Percentiles rank a stretch among this genome's conserved stretches.
These are phyloP conservation scores for Lagocephalus sceleratus DNA, from an alignment of 2,797 vertebrate genomes.

Conservation along the genomic window DNA sequence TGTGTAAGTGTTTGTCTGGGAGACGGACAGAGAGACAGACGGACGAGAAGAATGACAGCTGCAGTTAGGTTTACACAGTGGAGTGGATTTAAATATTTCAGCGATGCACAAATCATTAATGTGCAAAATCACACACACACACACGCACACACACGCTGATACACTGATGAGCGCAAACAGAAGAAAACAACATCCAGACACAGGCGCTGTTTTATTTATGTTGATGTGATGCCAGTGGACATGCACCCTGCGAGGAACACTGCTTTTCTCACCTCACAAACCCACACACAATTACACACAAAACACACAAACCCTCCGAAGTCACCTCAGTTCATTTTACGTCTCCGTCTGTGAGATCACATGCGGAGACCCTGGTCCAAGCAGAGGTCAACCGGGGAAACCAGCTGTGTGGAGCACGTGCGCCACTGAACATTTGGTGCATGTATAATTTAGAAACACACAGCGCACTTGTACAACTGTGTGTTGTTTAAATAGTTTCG, in stretches of 20 bases:
- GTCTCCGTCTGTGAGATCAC: slow-evolving; percentile 20
- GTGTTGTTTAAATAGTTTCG: not conserved
- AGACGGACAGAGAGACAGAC: not conserved
- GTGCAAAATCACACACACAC: slow-evolving; percentile 13
- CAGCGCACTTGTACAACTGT: not conserved
- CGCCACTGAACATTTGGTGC: slow-evolving; percentile 1
- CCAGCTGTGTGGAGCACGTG: slow-evolving; percentile 33
- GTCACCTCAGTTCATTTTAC: slow-evolving; percentile 52
- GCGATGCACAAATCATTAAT: slow-evolving; percentile 30
- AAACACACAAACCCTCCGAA: slow-evolving; percentile 37
- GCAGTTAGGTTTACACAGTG: slow-evolving; percentile 20
- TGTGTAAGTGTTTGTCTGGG: not conserved
- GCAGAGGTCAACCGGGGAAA: slow-evolving; percentile 40
- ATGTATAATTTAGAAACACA: not conserved
- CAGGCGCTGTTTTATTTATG: slow-evolving; percentile 67
- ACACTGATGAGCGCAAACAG: slow-evolving; percentile 27
- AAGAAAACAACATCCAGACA: slow-evolving; percentile 38
- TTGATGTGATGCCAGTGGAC: slow-evolving; percentile 76
- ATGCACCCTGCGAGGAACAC: slow-evolving; percentile 61
- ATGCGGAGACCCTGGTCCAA: slow-evolving; percentile 8
- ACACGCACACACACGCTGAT: slow-evolving; percentile 6
- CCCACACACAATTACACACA: slow-evolving; percentile 46
- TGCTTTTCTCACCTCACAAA: slow-evolving; percentile 68
- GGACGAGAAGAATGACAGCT: slow-evolving; percentile 23
- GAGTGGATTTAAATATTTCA: slow-evolving; percentile 26